Base-by-base conservation (phyloP, 2,888 invertebrate genomes). In the Petrolisthes manimaculis region DNA sequence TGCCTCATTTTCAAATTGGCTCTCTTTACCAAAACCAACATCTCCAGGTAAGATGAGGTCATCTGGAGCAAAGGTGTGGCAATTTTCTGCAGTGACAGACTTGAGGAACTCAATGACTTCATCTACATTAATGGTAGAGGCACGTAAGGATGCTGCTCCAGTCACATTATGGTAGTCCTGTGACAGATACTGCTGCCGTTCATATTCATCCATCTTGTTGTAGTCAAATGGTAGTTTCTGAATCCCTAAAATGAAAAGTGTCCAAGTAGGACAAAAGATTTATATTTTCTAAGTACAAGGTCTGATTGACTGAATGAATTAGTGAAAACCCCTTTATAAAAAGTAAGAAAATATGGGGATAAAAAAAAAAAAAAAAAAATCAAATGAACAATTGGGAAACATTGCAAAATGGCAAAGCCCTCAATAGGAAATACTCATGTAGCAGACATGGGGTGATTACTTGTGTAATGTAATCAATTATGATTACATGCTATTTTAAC, bases 1-100 rank as follows among this genome's bases (percentile, higher is more conserved):
- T 0, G 98, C 99, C 94, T 99, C 98, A 92, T 98, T 98, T 92
- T 97, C 96, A 92, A 97, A 97, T 93, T 97, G 98, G 90, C 96
- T 96, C 92, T 97, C 95, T 0, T 96, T 96, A 0, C 98, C 98
- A 92, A 94, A 97, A 69, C 96, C 96, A 80, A 97, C 95, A 93
- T 98, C 98, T 0, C 98, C 98, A 83, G 96, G 96, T 71, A 98
- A 93, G 89, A 94, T 93, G 75, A 98, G 93, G 92, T 97, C 96
- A 89, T 96, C 95, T 0, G 95, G 95, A 90, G 95, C 95, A 92
- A 95, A 96, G 91, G 96, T 96, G 89, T 94, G 93, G 91, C 96
- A 96, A 91, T 95, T 95, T 9, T 93, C 92, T 0, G 94, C 93
- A 92, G 95, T 95, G 82, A 97, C 95, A 4, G 95, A 94, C 21